These are phyloP conservation scores for Marmota flaviventris DNA, from an alignment of 2,113 vertebrate genomes.

Conservation along the genomic window DNA sequence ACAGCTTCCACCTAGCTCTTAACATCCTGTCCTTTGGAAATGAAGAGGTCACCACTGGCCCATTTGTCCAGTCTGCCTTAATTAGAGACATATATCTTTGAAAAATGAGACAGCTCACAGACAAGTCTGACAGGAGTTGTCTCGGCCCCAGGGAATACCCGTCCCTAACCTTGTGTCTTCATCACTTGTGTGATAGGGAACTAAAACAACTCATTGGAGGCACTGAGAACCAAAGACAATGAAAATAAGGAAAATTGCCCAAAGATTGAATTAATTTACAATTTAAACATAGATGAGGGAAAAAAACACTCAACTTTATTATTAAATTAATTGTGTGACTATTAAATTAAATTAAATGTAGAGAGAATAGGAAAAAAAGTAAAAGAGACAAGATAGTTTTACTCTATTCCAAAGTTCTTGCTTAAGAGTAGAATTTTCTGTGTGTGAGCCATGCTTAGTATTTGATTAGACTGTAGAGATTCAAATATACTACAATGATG, in stretches of 20 bases:
- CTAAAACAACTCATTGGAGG: background rate
- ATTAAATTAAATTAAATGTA: background rate
- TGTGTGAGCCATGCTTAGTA: background rate
- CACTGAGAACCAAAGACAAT: background rate
- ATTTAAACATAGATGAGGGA: background rate
- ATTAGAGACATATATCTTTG: conserved; percentile 65
- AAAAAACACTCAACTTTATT: background rate
- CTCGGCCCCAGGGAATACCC: background rate
- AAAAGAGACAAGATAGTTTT: background rate
- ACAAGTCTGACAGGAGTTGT: background rate
- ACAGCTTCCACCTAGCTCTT: conserved; percentile 44
- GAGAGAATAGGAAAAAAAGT: background rate
- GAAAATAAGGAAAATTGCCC: background rate
- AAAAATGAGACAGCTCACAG: background rate
- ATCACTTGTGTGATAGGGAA: background rate
- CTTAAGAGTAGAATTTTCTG: conserved; percentile 11
- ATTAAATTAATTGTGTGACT: background rate
- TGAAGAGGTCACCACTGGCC: conserved; percentile 44
- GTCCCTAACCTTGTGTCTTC: background rate
- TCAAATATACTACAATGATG: background rate
- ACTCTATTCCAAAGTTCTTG: conserved; percentile 44
- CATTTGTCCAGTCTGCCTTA: conserved; percentile 59
- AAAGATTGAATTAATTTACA: background rate
- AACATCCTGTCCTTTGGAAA: conserved; percentile 26
- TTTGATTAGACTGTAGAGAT: background rate